Evolutionary conservation across 2,797 vertebrate genomes (phyloP).

Genomic region (Tokudaia tokunoshimensis): DNA sequence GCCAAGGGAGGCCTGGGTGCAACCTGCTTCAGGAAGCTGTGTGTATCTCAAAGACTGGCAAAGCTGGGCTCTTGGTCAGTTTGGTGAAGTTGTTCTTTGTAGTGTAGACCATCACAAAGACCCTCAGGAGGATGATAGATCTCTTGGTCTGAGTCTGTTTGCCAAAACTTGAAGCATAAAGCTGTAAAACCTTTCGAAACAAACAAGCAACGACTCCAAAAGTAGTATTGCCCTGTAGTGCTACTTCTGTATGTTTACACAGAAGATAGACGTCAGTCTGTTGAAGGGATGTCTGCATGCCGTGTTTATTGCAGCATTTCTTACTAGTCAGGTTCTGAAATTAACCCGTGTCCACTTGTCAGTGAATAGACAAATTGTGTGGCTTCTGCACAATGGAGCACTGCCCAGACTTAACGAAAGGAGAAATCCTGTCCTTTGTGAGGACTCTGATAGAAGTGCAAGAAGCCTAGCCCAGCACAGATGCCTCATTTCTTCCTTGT

Average conservation of each 20-base stretch:
- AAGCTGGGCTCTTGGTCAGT: conserved; percentile 25
- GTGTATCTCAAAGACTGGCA: not conserved
- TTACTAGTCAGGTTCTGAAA: not conserved
- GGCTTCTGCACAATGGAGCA: not conserved
- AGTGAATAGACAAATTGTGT: not conserved
- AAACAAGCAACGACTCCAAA: not conserved
- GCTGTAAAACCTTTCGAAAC: conserved; percentile 24
- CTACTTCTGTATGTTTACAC: not conserved
- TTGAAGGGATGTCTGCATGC: not conserved
- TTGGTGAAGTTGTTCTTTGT: not conserved
- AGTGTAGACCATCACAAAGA: conserved; percentile 40
- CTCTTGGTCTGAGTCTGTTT: not conserved
- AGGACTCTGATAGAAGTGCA: not conserved
- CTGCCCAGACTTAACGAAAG: not conserved
- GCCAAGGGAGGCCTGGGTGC: not conserved
- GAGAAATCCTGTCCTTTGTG: not conserved
- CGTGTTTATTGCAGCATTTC: not conserved
- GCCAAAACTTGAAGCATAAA: conserved; percentile 44
- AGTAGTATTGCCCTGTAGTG: not conserved
- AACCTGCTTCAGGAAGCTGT: not conserved
- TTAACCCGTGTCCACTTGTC: not conserved
- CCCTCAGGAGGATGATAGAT: not conserved
- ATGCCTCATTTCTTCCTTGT: not conserved
- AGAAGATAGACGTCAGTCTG: not conserved
- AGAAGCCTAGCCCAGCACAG: not conserved